Conservation (phyloP, 2,888 invertebrate species). For the Ophioninae sp. region DNA sequence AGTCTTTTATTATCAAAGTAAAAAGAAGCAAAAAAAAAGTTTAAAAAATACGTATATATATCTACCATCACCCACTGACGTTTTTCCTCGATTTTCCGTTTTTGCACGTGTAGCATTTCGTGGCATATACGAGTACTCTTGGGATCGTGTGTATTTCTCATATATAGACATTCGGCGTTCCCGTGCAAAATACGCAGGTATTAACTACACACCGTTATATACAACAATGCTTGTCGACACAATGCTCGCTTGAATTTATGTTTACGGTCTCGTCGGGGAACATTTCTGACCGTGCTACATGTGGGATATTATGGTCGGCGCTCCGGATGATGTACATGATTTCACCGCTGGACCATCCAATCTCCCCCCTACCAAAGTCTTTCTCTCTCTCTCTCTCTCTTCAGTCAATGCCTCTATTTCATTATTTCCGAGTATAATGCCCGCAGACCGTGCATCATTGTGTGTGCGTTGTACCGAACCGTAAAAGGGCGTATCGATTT, state of each 20-base stretch:
- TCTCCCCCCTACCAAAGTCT: neutral
- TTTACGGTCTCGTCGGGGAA: slow-evolving; percentile 35
- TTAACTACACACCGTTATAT: slow-evolving; percentile 34
- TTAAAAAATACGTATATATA: neutral
- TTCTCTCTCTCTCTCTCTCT: neutral
- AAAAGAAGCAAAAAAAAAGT: neutral
- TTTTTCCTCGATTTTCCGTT: neutral
- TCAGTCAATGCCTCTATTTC: slow-evolving; percentile 14
- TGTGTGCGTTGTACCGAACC: neutral
- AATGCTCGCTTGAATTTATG: slow-evolving; percentile 60
- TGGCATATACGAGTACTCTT: neutral
- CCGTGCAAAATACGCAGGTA: slow-evolving; percentile 36
- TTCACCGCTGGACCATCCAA: slow-evolving; percentile 35
- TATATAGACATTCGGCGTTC: neutral
- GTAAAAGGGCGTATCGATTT: slow-evolving; percentile 31
- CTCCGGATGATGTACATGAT: slow-evolving; percentile 43
- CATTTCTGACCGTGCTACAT: slow-evolving; percentile 17
- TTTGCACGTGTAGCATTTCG: neutral
- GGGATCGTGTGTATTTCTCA: neutral
- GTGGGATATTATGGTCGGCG: slow-evolving; percentile 45
- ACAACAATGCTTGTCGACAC: slow-evolving; percentile 58
- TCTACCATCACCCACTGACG: neutral
- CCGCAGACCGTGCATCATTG: slow-evolving; percentile 6
- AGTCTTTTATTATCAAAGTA: neutral
- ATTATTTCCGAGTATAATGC: slow-evolving; percentile 39